Evolutionary conservation across 2,888 invertebrate genomes (phyloP).

Genomic region (Brachypterus glaber): DNA sequence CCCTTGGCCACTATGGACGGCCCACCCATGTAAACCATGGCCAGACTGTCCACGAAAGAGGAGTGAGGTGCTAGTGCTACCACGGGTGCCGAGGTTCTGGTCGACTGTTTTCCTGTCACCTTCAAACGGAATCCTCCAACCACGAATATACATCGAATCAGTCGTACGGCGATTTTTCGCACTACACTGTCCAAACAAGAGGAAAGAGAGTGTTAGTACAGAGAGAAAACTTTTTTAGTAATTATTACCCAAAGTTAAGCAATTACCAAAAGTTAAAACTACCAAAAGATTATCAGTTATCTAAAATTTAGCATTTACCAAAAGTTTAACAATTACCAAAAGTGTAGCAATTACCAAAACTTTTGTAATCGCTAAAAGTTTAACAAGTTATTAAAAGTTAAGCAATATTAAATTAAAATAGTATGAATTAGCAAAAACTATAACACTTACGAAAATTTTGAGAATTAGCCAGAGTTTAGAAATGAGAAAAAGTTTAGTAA

Average conservation of each 20-base stretch:
- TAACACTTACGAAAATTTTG: too few relatives aligned
- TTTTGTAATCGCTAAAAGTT: too few relatives aligned
- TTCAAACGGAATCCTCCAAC: slow-evolving; percentile 75
- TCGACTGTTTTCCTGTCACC: slow-evolving; percentile 58
- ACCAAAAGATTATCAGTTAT: slow-evolving; percentile 1
- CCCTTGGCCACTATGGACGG: slow-evolving; percentile 86
- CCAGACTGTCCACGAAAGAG: slow-evolving; percentile 80
- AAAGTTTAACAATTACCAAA: slow-evolving; percentile 1
- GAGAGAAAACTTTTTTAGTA: too few relatives aligned
- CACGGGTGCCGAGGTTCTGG: slow-evolving; percentile 64
- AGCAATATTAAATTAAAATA: too few relatives aligned
- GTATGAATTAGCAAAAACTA: too few relatives aligned
- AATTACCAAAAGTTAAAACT: background rate
- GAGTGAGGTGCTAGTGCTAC: slow-evolving; percentile 86
- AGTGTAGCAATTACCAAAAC: too few relatives aligned
- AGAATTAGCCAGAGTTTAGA: background rate
- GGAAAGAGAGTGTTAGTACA: slow-evolving; percentile 5
- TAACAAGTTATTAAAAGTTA: too few relatives aligned
- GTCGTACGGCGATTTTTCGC: slow-evolving; percentile 54
- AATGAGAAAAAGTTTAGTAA: too few relatives aligned
- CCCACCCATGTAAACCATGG: slow-evolving; percentile 72
- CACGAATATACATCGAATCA: slow-evolving; percentile 68
- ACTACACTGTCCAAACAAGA: slow-evolving; percentile 37
- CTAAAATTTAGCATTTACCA: background rate
- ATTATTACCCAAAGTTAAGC: too few relatives aligned